These are phyloP conservation scores for Dermolepida albohirtum DNA, from an alignment of 2,888 invertebrate species.

Conservation along the genomic window DNA sequence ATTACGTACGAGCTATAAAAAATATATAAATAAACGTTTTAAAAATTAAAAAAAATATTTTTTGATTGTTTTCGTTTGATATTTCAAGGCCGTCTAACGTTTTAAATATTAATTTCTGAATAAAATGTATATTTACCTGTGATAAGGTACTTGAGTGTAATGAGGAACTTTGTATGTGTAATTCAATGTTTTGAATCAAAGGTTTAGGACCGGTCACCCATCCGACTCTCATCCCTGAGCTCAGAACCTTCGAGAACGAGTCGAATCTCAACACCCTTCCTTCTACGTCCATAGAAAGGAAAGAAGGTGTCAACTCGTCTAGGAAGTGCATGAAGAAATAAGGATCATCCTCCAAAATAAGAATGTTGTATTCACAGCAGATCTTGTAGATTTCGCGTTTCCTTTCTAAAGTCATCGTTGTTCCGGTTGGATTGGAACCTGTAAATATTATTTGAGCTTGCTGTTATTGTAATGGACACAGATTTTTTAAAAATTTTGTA, in stretches of 20 bases:
- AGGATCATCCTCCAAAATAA: slow-evolving; percentile 86
- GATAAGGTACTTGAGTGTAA: slow-evolving; percentile 74
- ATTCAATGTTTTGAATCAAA: slow-evolving; percentile 72
- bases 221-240: slow-evolving; percentile 79
- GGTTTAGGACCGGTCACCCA: slow-evolving; percentile 79
- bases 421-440: slow-evolving; percentile 82
- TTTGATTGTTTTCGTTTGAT: too few relatives aligned
- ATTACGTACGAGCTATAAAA: too few relatives aligned
- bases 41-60: too few relatives aligned
- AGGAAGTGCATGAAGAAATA: slow-evolving; percentile 83
- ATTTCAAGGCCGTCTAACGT: too few relatives aligned
- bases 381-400: slow-evolving; percentile 78
- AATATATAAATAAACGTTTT: too few relatives aligned
- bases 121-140: slow-evolving; percentile 74
- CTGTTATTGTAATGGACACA: too few relatives aligned
- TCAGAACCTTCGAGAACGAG: slow-evolving; percentile 81
- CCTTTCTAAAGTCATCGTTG: slow-evolving; percentile 74
- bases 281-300: slow-evolving; percentile 79
- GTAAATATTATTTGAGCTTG: too few relatives aligned
- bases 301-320: slow-evolving; percentile 72
- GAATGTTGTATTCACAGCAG: slow-evolving; percentile 80
- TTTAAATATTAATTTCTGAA: too few relatives aligned
- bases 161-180: slow-evolving; percentile 78
- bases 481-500: too few relatives aligned
- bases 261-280: slow-evolving; percentile 82